Percentiles rank a stretch among this genome's conserved stretches.
phyloP scores from a whole-genome alignment of 2,113 vertebrate species.

The Sus scrofa region DNA sequence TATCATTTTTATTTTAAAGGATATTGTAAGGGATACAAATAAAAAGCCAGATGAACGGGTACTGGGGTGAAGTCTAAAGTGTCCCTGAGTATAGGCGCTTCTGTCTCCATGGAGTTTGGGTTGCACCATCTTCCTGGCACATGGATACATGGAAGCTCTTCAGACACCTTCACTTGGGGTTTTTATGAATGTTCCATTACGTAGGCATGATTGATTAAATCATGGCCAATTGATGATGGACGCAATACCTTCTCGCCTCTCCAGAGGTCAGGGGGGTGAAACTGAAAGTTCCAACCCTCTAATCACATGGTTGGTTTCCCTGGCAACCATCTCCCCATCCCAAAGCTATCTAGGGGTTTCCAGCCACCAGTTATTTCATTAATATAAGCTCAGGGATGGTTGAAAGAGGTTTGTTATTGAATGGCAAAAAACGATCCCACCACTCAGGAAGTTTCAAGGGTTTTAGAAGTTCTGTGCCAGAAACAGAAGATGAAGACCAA shows the following conservation, averaged over 20 bases:
- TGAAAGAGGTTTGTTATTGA: background rate
- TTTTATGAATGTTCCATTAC: background rate
- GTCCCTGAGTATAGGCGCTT: background rate
- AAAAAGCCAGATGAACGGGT: background rate
- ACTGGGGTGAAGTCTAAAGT: background rate
- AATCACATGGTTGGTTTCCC: background rate
- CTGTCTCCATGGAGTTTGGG: background rate
- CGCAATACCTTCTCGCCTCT: background rate
- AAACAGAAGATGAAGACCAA: background rate
- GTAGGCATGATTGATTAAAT: background rate
- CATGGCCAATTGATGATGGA: background rate
- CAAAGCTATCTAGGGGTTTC: background rate
- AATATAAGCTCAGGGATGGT: background rate
- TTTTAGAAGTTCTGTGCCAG: background rate
- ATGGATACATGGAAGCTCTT: background rate
- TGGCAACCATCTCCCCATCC: background rate
- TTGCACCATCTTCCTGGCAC: background rate
- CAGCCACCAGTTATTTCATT: background rate
- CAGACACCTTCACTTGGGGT: background rate
- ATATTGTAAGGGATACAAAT: background rate
- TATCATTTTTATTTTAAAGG: background rate
- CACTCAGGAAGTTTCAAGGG: background rate
- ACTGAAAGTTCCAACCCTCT: background rate
- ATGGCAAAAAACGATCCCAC: background rate
- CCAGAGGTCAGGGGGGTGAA: background rate